Evolutionary conservation across 2,797 vertebrate species (phyloP), one percentile per base, ranked within the genome.

Genomic region (Vespertilio murinus): DNA sequence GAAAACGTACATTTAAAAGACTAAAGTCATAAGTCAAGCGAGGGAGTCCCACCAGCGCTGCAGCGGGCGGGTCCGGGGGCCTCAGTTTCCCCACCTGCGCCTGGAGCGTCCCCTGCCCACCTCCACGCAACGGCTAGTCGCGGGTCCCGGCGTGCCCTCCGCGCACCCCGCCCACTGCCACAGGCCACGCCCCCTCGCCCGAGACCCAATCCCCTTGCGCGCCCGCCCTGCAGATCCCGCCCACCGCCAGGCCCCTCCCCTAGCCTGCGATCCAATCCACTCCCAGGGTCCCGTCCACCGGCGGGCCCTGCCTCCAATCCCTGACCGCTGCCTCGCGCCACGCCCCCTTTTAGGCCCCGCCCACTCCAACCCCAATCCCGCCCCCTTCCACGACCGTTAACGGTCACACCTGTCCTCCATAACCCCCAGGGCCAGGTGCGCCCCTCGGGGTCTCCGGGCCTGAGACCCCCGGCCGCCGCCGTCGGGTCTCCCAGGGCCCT

Each of bases 371-470:
- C 45, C 40, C 6, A 22, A 4, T 38, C 20, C 54, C 42, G 54
- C 88, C 90, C 79, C 78, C 16, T 22, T 10, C 5, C 80, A 14
- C 82, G 82, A 93, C 96, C 0, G 92, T 35, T 69, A 79, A 94
- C 90, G 0, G 88, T 16, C 5, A 2, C 38, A 0, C 28, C n/a
- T 3, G 20, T 0, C 14, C 10, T 7, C 33, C 13, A 0, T n/a
- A n/a, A n/a, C n/a, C n/a, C n/a, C n/a, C n/a, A n/a, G n/a, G n/a
- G 47, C 20, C 40, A 28, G 64, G 94, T 54, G 47, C 1, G 54
- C 40, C 1, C 13, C 69, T 38, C 52, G 5, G 40, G 33, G 52
- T 2, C 69, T 17, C 3, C 6, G 16, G 52, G 13, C 52, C 80
- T 7, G 25, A 33, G n/a, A 6, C 23, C 11, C 11, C 28, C 14